Evolutionary conservation across 2,888 invertebrate species (phyloP).

Genomic region (Trypoxylon attenuatum): DNA sequence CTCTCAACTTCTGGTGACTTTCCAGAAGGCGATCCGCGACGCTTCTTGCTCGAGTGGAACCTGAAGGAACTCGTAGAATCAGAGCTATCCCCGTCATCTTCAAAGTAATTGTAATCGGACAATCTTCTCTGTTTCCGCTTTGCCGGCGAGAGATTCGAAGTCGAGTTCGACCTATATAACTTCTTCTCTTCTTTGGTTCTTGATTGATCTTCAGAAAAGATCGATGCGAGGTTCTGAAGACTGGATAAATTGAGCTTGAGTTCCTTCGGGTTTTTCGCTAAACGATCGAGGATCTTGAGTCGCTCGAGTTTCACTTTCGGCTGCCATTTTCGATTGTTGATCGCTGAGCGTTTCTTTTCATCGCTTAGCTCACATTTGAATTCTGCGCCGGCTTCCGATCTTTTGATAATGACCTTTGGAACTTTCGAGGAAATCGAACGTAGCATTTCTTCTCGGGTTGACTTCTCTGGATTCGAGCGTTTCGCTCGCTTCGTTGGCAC

Average conservation of each 20-base stretch:
- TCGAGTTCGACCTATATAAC: not conserved
- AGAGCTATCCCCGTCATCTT: too few species aligned
- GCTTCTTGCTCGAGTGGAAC: too few species aligned
- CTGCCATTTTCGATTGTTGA: slow-evolving; percentile 65
- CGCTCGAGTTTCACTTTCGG: slow-evolving; percentile 69
- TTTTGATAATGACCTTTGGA: slow-evolving; percentile 72
- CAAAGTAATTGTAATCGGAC: not conserved
- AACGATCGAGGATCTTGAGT: slow-evolving; percentile 65
- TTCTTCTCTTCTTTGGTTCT: not conserved
- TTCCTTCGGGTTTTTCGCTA: slow-evolving; percentile 66
- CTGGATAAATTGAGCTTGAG: slow-evolving; percentile 53
- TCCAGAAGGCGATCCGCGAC: not conserved
- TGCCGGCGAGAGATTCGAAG: not conserved
- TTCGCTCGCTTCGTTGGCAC: too few species aligned
- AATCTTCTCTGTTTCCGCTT: not conserved
- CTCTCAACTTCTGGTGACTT: not conserved
- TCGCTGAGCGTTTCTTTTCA: slow-evolving; percentile 55
- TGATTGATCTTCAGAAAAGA: not conserved
- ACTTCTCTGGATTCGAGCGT: slow-evolving; percentile 10
- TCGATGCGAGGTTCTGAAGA: not conserved
- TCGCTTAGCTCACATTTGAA: slow-evolving; percentile 72
- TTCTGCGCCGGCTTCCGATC: slow-evolving; percentile 68
- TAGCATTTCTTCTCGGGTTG: slow-evolving; percentile 27
- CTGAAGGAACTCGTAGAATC: too few species aligned
- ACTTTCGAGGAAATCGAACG: slow-evolving; percentile 59